Base-by-base conservation (phyloP, 2,888 invertebrate genomes). In the Eumerus sabulonum region DNA sequence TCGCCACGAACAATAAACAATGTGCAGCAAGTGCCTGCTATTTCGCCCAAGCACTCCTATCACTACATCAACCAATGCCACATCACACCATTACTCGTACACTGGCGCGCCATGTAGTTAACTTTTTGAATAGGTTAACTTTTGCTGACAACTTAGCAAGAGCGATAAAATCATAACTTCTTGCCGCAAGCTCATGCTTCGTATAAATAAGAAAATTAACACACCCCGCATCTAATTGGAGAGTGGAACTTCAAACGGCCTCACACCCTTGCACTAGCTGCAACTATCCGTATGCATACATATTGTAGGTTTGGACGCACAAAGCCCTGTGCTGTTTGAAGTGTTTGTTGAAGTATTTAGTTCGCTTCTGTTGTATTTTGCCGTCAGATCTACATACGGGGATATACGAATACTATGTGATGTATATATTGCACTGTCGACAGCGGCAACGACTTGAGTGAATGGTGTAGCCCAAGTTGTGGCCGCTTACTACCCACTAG, bases 111-210 rank as follows among this genome's bases (percentile, higher is more conserved):
- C 19, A 67, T 45, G 67, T 44, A 63, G 44, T 63, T 68, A 68
- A 79, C 64, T 70, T 70, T 79, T 64, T 79, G 44, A 81, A 76
- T 71, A 70, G 70, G 60, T 76, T 81, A 81, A 81, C 76, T 81
- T 81, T 76, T 81, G 74, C 81, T 81, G 76, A 81, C 81, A 81
- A 81, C 60, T 81, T 81, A 81, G 81, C 81, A 81, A 62, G 70
- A 71, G 51, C 81, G 81, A 81, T 81, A 76, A 81, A 81, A 81
- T 79, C 79, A 74, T 74, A 79, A 64, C 60, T 64, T 68, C 45
- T 60, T 70, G 68, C 74, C 60, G 64, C 79, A 74, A 79, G 76
- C 71, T 54, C 18, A 27, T 14, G 54, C 38, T 59, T 16, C 47
- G 54, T 60, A 57, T 38, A 18, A 64, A 35, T 68, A 70, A 56